Base-by-base conservation (phyloP, 2,888 invertebrate species). In the Megaustenia siamemsis region DNA sequence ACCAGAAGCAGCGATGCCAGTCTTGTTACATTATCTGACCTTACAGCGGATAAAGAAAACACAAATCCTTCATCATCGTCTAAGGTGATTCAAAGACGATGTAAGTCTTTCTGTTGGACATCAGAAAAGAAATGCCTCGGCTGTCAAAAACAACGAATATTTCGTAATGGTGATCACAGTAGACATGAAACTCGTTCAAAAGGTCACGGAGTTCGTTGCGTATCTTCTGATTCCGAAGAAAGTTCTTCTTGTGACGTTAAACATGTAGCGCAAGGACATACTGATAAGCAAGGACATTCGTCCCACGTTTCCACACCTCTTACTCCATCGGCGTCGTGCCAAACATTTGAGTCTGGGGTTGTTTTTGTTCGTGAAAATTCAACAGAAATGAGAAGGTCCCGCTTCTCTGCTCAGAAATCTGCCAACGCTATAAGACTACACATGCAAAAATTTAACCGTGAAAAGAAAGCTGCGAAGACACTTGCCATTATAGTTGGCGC, bases 401-500 rank as follows among this genome's bases (percentile, higher is more conserved):
- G 77, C n/a, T 78, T 82, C 40, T 82, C 82, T 21, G 60, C 77
- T 21, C 85, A 86, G 1, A 89, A 88, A 78, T 82, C 87, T 3
- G 86, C 86, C 10, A 87, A 97, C 92, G 98, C 98, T 93, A 97
- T 98, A 87, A 98, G 97, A 93, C 97, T 97, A 5, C 94, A 95
- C 95, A 97, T 97, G 87, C 97, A 97, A 93, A 96, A 97, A 76
- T 98, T 92, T 78, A 90, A 91, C 84, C 97, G 98, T 96, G 98
- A 99, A 94, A 98, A 98, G 0, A 98, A 98, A 95, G 98, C 98
- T 0, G 98, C 98, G 1, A 98, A 98, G 94, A 98, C 98, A 0
- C 95, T 99, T 81, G 98, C 98, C 86, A 98, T 99, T 88, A 99
- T 99, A 88, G 98, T 99, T 5, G 99, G 99, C 0, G 97, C 98